Base-by-base conservation (phyloP, 2,797 vertebrate species). In the Podargus strigoides region DNA sequence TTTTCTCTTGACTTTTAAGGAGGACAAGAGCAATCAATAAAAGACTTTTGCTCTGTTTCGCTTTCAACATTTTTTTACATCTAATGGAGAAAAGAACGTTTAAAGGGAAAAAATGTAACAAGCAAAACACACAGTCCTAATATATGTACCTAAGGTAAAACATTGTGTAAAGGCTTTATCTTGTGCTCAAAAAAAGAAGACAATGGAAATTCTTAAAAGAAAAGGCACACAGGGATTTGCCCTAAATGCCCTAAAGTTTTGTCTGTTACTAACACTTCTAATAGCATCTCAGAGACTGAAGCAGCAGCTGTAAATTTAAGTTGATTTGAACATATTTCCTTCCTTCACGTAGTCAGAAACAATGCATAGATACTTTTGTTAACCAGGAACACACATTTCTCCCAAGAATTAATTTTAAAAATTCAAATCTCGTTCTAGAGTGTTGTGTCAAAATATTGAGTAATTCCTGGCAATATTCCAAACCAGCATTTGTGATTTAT, bases 1-100 rank as follows among this genome's bases (percentile, higher is more conserved):
- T 70, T 72, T 87, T 34, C 39, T 63, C 75, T 87, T 95, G 55
- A 93, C 75, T 64, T 91, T 92, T 66, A 50, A 89, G 85, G 81
- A 88, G 81, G 60, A 34, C 8, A 85, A 36, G 67, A 80, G 34
- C 41, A 82, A 50, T 72, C 63, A 83, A 18, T 80, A 68, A 41
- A 89, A 83, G 6, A 52, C 50, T 76, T 95, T 78, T 60, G 3
- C 55, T 90, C 60, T 73, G 9, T 47, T 94, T 91, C 74, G 8
- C 67, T 66, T 87, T 83, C 67, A 64, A 23, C 44, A 50, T 47
- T 70, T 87, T 77, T 50, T 80, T 64, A 44, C 21, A 39, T 60
- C 6, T 59, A 72, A 84, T 47, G 21, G 14, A 56, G 60, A 80
- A 66, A 77, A 77, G 32, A 32, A 37, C 23, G 62, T 74, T 70